Evolutionary conservation across 2,888 invertebrate genomes (phyloP), one percentile per base, ranked within the genome.

Genomic region (Stictocephala bisonia): DNA sequence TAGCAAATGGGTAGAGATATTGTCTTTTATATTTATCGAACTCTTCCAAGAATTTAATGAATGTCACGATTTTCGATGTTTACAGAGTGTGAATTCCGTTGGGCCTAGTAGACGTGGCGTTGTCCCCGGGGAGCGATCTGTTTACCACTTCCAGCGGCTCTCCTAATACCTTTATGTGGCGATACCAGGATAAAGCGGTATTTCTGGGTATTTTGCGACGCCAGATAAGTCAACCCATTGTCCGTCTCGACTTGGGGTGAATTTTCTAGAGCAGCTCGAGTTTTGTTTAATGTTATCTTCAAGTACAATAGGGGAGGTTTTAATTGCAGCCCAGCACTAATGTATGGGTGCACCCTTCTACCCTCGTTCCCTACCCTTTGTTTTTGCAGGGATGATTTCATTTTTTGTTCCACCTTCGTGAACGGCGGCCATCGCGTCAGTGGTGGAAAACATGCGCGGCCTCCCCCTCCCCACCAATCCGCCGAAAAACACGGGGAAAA

Each of bases 301-400:
- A 41, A 64, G 53, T 26, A 70, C 70, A 70, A 70, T 70, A 56
- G 70, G 56, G 41, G 56, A 64, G 74, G 74, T 74, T 72, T 75
- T 77, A 77, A 77, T 77, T 77, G 77, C 77, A 75, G 75, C 74
- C 70, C 27, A 9, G 26, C 60, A 67, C 73, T 73, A 73, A 73
- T 73, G 73, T 73, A 73, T 73, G 67, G 73, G 44, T 67, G 60
- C 51, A 31, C 73, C 60, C 48, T 56, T 44, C 73, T n/a, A n/a
- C 69, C 69, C 69, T 67, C 67, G 56, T 73, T 74, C 68, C 74
- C 75, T 66, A 69, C 76, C 75, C 75, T 77, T 76, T 76, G 74
- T 74, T 77, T 77, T 72, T 74, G 56, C 75, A 72, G 75, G 76
- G 74, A 75, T 67, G 73, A 73, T 73, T 73, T 69, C 69, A 60